Evolutionary conservation across 2,113 vertebrate genomes (phyloP), one percentile per base, ranked within the genome.

Genomic region (Cyphomyrus plagiostoma): DNA sequence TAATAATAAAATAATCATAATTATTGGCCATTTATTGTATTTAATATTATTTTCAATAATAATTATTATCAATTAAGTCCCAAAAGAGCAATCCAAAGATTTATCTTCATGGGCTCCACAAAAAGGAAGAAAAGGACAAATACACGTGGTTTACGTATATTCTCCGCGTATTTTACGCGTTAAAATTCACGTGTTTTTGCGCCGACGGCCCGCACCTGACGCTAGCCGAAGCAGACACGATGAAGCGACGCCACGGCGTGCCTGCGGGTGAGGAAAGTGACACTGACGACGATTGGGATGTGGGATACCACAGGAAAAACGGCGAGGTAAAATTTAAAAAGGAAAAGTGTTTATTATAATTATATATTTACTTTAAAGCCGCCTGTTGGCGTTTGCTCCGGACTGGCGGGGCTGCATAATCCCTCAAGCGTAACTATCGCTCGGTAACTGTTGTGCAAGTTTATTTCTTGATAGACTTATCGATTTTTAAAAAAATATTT

Each of bases 191-290:
- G 53, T 56, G 53, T 2, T 56, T 56, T 56, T 56, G 19, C 19
- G 35, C 6, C 35, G 2, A 19, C 35, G 5, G 74, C 15, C 30
- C 17, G 74, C 11, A 19, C 1, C 13, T 4, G 35, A 80, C 45
- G 82, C 82, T 4, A 10, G 1, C 82, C 82, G 13, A 84, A 52
- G n/a, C n/a, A 6, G 62, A 10, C 56, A 70, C 23, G 17, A 94
- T 94, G 93, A 4, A n/a, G 11, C 87, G 88, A 0, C 50, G 91
- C 0, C n/a, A 82, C 49, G 91, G 89, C 0, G 94, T 92, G 89
- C 93, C 96, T 0, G 96, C 95, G 4, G 96, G 96, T 17, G 93
- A 95, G 0, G 96, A 96, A 88, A 96, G 95, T 90, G 95, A 94
- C 58, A 96, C 95, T 88, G 66, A 86, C 11, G 94, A 94, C 6